These are phyloP conservation scores for Pedicia rivosa DNA, from an alignment of 2,888 invertebrate species.

Conservation along the genomic window DNA sequence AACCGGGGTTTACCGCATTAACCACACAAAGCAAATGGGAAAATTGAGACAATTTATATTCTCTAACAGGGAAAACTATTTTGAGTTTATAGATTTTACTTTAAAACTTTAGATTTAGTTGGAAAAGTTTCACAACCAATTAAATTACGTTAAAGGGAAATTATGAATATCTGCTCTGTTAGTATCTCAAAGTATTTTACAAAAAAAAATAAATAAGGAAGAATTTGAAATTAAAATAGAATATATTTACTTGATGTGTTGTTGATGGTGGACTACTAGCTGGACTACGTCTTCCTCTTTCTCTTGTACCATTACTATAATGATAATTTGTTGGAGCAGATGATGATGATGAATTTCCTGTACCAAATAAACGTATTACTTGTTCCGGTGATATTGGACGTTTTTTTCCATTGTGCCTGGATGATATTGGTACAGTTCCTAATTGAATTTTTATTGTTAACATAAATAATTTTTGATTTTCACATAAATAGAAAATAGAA, in stretches of 20 bases:
- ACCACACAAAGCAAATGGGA: too few species aligned
- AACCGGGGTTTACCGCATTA: too few species aligned
- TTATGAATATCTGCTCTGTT: too few species aligned
- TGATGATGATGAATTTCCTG: constrained; percentile 34
- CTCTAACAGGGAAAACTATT: too few species aligned
- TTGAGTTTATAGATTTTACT: too few species aligned
- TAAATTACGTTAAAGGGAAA: too few species aligned
- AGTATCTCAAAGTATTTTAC: not conserved
- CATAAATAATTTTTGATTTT: too few species aligned
- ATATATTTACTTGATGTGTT: constrained; percentile 46
- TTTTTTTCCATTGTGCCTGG: constrained; percentile 46
- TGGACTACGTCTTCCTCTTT: constrained; percentile 37
- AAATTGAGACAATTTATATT: too few species aligned
- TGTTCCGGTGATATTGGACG: constrained; percentile 76
- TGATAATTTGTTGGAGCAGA: constrained; percentile 33
- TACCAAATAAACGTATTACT: constrained; percentile 48
- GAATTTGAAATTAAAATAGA: constrained; percentile 6
- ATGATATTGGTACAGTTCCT: constrained; percentile 24
- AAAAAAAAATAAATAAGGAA: constrained; percentile 2
- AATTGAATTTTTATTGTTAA: not conserved
- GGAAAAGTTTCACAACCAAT: too few species aligned
- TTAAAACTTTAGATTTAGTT: too few species aligned
- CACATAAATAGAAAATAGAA: too few species aligned
- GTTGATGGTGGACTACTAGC: constrained; percentile 67
- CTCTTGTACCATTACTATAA: constrained; percentile 30